Percentiles rank a stretch among this genome's conserved stretches.
Evolutionary conservation across 2,797 vertebrate genomes (phyloP).

Genomic region (Aeoliscus strigatus): DNA sequence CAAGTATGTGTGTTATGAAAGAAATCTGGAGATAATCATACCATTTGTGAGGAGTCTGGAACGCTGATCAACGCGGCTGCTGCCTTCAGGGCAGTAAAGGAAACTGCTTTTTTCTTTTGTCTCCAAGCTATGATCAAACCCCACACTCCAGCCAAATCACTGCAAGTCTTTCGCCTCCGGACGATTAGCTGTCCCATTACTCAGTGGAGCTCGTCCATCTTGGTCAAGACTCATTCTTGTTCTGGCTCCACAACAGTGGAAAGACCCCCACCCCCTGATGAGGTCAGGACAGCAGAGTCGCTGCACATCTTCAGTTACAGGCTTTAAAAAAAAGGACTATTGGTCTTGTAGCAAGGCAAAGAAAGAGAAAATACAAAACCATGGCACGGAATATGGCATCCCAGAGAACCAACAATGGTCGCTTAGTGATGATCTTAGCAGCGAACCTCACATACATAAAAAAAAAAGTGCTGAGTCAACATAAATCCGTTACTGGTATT

Average conservation of each 20-base stretch:
- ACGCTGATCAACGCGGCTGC: not conserved
- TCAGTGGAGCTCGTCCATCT: not conserved
- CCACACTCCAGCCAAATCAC: not conserved
- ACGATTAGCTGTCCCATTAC: not conserved
- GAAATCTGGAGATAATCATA: conserved; percentile 1
- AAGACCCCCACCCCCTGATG: not conserved
- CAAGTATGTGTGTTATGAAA: conserved; percentile 2
- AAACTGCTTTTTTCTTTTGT: not conserved
- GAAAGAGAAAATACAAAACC: too few species aligned
- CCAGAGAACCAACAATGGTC: too few species aligned
- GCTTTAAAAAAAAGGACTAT: not conserved
- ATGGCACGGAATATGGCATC: too few species aligned
- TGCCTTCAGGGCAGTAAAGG: not conserved
- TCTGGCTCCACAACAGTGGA: not conserved
- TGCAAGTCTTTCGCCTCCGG: not conserved
- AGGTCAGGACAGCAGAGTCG: not conserved
- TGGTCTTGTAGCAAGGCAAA: too few species aligned
- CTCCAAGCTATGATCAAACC: not conserved
- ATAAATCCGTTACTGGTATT: too few species aligned
- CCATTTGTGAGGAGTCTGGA: conserved; percentile 9
- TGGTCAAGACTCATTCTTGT: too few species aligned
- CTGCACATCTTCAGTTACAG: not conserved
- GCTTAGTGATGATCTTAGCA: too few species aligned
- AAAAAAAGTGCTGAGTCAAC: too few species aligned
- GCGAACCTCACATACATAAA: too few species aligned